A percentile compares a stretch with the other conserved stretches of the same genome.
Evolutionary conservation across 2,113 vertebrate genomes (phyloP).

Genomic region (Orycteropus afer): DNA sequence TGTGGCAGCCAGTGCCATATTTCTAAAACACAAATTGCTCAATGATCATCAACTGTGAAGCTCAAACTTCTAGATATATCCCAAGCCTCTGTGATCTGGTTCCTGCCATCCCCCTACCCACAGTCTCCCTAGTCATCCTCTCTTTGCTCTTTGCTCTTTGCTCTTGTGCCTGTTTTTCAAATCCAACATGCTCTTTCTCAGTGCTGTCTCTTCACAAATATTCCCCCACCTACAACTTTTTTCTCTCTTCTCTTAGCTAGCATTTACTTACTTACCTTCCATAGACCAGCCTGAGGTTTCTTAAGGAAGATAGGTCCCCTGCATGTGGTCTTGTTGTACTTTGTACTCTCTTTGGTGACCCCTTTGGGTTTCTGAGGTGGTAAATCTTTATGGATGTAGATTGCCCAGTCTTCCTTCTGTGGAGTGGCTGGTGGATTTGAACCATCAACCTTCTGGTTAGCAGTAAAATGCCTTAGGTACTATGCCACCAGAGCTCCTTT

Average conservation of each 20-base stretch:
- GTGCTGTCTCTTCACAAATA: neutral
- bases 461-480: no score
- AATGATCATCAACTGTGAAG: neutral
- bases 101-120: neutral
- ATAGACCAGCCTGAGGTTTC: neutral
- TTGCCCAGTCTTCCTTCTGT: no score
- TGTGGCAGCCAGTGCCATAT: neutral
- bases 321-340: neutral
- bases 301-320: neutral
- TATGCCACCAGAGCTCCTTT: no score
- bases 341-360: neutral
- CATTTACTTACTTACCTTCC: neutral
- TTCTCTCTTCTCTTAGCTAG: neutral
- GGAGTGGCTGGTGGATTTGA: no score
- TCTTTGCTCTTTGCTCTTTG: neutral
- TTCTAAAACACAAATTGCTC: neutral
- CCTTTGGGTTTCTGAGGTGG: no score
- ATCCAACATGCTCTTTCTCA: neutral
- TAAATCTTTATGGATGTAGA: no score
- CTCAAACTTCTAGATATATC: neutral
- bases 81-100: accelerated
- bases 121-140: no score
- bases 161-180: neutral
- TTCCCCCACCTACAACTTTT: neutral
- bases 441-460: no score